These are phyloP conservation scores for Athetis lepigone DNA, from an alignment of 2,888 invertebrate species.

Conservation along the genomic window DNA sequence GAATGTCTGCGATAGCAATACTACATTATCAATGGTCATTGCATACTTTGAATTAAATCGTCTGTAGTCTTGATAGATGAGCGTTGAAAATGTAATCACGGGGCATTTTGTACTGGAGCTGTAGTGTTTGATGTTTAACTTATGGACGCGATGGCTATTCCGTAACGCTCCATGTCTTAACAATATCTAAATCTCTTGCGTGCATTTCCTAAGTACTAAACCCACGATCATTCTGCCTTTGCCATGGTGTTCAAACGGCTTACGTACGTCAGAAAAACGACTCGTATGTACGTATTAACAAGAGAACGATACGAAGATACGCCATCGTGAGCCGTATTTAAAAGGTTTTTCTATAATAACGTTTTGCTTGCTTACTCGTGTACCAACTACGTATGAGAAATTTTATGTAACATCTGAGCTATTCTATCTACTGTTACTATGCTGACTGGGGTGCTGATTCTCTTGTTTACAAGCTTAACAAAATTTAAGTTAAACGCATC, in stretches of 20 bases:
- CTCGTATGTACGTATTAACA: background rate
- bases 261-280: background rate
- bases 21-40: background rate
- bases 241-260: background rate
- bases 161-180: background rate
- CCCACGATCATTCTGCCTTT: background rate
- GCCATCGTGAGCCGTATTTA: background rate
- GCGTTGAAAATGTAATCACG: background rate
- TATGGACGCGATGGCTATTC: slow-evolving; percentile 13
- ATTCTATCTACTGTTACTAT: slow-evolving; percentile 6
- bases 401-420: slow-evolving; percentile 11
- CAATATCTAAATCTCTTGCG: background rate
- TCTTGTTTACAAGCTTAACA: too few relatives aligned
- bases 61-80: slow-evolving; percentile 9
- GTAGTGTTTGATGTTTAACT: slow-evolving; percentile 14
- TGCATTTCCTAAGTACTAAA: too few relatives aligned
- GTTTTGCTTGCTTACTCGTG: slow-evolving; percentile 12
- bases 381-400: slow-evolving; percentile 6
- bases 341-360: background rate
- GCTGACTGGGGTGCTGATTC: too few relatives aligned
- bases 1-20: slow-evolving; percentile 12
- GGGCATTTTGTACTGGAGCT: slow-evolving; percentile 6
- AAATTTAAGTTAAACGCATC: too few relatives aligned
- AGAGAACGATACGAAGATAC: background rate
- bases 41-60: background rate